phyloP scores from a whole-genome alignment of 1,140 invertebrate genomes.

The Battus philenor region DNA sequence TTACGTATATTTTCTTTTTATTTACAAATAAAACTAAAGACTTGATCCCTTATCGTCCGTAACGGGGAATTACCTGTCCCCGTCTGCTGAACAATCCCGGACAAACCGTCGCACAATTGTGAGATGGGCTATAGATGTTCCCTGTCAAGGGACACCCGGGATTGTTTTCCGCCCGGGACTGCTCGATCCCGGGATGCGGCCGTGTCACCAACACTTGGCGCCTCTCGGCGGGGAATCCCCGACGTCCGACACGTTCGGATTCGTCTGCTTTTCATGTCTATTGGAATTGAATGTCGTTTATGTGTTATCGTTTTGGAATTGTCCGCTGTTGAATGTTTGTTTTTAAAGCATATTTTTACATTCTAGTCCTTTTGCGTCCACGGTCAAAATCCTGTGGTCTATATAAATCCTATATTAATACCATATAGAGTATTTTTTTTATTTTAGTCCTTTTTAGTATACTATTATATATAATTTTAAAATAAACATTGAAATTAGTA shows the following conservation, averaged over 20 bases:
- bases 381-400: too few species aligned
- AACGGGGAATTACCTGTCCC: conserved; percentile 1
- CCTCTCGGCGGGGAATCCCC: not conserved
- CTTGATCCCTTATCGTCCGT: conserved; percentile 2
- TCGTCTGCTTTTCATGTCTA: conserved; percentile 1
- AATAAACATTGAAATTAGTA: too few species aligned
- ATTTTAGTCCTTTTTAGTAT: too few species aligned
- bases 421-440: too few species aligned
- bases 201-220: not conserved
- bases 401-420: too few species aligned
- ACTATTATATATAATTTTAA: too few species aligned
- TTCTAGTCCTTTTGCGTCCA: too few species aligned
- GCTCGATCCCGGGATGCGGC: not conserved
- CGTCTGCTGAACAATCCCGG: not conserved
- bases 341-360: too few species aligned
- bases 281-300: conserved; percentile 1
- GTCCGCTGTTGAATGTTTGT: too few species aligned
- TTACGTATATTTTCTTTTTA: too few species aligned
- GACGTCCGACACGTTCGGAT: not conserved
- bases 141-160: not conserved
- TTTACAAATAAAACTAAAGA: too few species aligned
- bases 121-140: conserved; percentile 11
- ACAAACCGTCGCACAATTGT: conserved; percentile 11
- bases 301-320: too few species aligned
- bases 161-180: conserved; percentile 3